Conservation (phyloP, 2,113 vertebrate species). For the Phyllopteryx taeniolatus region DNA sequence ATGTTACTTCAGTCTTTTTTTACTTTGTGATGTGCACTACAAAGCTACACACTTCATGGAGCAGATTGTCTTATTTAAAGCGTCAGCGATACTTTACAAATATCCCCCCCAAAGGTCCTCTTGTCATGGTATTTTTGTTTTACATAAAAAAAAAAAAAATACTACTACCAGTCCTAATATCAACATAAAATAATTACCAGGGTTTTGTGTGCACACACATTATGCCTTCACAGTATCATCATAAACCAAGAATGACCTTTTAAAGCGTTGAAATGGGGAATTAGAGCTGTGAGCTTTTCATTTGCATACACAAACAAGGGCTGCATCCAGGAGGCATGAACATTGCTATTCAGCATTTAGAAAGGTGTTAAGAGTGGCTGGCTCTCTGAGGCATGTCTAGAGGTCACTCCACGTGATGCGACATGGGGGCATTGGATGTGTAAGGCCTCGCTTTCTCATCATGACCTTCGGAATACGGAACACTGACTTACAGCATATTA, state of each 20-base stretch:
- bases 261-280: slow-evolving; percentile 41
- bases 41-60: neutral
- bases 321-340: slow-evolving; percentile 48
- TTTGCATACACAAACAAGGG: slow-evolving; percentile 63
- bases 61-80: neutral
- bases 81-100: neutral
- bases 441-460: slow-evolving; percentile 41
- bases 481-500: slow-evolving; percentile 19
- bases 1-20: neutral
- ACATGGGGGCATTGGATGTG: slow-evolving; percentile 33
- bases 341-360: slow-evolving; percentile 70
- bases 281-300: slow-evolving; percentile 52
- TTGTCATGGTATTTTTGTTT: neutral
- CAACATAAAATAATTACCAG: neutral
- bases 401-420: slow-evolving; percentile 53
- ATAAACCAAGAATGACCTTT: slow-evolving; percentile 60
- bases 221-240: slow-evolving; percentile 17
- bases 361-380: slow-evolving; percentile 60
- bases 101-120: neutral
- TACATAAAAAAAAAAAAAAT: neutral
- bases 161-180: neutral
- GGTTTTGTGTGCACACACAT: slow-evolving; percentile 15
- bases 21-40: neutral
- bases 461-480: slow-evolving; percentile 44
- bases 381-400: slow-evolving; percentile 46